Evolutionary conservation across 2,888 invertebrate genomes (phyloP), one percentile per base, ranked within the genome.

Genomic region (Mongoloraphidia duomilia): DNA sequence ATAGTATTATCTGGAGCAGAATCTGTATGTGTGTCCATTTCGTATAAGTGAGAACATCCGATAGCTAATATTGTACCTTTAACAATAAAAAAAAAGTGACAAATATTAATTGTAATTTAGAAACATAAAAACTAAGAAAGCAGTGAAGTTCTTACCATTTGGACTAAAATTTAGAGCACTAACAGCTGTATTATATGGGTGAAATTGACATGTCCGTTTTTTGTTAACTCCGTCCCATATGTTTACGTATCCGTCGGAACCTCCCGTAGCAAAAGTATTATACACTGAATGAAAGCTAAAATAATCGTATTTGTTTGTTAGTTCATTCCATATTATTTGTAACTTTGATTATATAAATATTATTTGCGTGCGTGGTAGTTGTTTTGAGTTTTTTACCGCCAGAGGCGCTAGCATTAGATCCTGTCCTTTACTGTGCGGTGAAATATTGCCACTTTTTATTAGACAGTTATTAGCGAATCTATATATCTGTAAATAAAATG

Each of bases 171-270:
- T 84, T 0, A 98, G 75, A 0, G 95, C 88, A 0, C 94, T 85
- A 36, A 98, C 91, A 0, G 92, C 90, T 0, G 95, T 92, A 56
- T 94, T 91, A 62, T 97, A 97, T 61, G 92, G 85, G 68, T 96
- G 97, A 67, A 98, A 95, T 67, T 98, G 98, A 59, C 96, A 97
- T 6, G 98, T 74, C 14, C 98, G 75, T 65, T 98, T 98, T 71
- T 98, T 96, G 70, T 98, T 97, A 66, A 95, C 95, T 1, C 97
- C 97, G 65, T 98, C 98, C 98, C 98, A 98, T 57, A 98, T 92
- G 66, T 98, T 97, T 13, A 98, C 97, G 58, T 88, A 93, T 38
- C 95, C 94, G 68, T 98, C 98, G 0, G 95, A 95, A 3, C 97
- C 97, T 1, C 83, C 98, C 0, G 97, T 97, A 0, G 98, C 98